Percentiles rank a stretch among this genome's conserved stretches.
phyloP scores from a whole-genome alignment of 1,140 invertebrate species.

The Diabrotica undecimpunctata region DNA sequence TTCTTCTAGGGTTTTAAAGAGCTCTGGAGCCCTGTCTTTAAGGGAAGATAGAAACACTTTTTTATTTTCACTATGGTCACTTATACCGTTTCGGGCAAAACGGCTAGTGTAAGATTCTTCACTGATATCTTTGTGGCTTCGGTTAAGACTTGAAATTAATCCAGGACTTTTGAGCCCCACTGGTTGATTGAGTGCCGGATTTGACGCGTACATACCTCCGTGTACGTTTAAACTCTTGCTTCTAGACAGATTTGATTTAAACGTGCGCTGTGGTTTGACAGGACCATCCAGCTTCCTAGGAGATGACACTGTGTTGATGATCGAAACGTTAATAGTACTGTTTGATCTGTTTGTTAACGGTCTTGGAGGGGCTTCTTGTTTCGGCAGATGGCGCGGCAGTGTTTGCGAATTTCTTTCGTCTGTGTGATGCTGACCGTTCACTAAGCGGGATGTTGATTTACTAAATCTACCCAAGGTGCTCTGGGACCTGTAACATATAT shows the following conservation, averaged over 20 bases:
- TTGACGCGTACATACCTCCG: constrained; percentile 64
- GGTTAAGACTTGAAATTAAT: constrained; percentile 76
- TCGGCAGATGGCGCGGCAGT: constrained; percentile 59
- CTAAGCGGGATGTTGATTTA: constrained; percentile 69
- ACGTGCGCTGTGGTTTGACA: constrained; percentile 69
- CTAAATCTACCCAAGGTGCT: constrained; percentile 73
- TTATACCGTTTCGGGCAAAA: constrained; percentile 54
- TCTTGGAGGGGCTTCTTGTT: constrained; percentile 53
- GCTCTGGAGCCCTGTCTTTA: constrained; percentile 68
- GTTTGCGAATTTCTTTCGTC: constrained; percentile 69
- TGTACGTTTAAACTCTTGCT: constrained; percentile 85
- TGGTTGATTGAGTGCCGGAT: constrained; percentile 67
- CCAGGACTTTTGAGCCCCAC: constrained; percentile 77
- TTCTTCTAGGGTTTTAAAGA: constrained; percentile 67
- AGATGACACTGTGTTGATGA: constrained; percentile 60
- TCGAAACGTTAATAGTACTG: constrained; percentile 73
- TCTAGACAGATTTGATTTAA: constrained; percentile 66
- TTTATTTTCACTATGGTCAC: constrained; percentile 59
- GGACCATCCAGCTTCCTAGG: constrained; percentile 52
- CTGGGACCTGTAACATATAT: constrained; percentile 53
- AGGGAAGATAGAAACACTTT: constrained; percentile 68
- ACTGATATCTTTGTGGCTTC: constrained; percentile 72
- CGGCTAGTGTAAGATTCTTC: constrained; percentile 52
- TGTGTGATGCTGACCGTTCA: constrained; percentile 52
- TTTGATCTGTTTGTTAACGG: constrained; percentile 53